Percentiles rank a stretch among this genome's conserved stretches.
phyloP scores from a whole-genome alignment of 2,797 vertebrate genomes.

The Monodelphis domestica region DNA sequence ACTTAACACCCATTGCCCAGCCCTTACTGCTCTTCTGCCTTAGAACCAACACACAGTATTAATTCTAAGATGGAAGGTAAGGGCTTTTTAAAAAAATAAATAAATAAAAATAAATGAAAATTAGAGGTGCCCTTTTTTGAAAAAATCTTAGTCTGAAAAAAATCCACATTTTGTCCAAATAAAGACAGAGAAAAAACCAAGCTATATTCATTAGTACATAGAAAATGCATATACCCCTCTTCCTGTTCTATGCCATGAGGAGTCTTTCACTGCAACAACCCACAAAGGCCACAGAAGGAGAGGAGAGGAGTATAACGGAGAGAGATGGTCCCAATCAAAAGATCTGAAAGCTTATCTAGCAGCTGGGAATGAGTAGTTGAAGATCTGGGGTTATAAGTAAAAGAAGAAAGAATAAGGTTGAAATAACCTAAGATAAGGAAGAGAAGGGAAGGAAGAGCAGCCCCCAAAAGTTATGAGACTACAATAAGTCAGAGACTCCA shows the following conservation, averaged over 20 bases:
- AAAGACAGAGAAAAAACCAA: slow-evolving; percentile 3
- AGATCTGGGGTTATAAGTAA: not conserved
- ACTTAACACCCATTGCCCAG: too few species aligned
- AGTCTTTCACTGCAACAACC: not conserved
- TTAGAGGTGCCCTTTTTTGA: not conserved
- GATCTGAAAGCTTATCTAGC: slow-evolving; percentile 33
- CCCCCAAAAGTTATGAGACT: not conserved
- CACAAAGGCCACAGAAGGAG: slow-evolving; percentile 27
- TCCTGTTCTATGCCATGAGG: not conserved
- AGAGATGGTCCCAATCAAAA: slow-evolving; percentile 23
- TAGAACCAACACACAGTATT: too few species aligned
- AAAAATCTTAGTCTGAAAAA: not conserved
- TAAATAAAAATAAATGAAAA: too few species aligned
- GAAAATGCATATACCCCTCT: not conserved
- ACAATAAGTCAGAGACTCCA: not conserved
- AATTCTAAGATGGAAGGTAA: too few species aligned
- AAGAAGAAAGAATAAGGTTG: not conserved
- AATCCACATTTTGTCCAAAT: slow-evolving; percentile 39
- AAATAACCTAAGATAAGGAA: not conserved
- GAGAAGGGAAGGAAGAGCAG: not conserved
- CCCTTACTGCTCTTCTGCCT: too few species aligned
- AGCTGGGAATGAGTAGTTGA: slow-evolving; percentile 1
- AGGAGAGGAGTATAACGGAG: not conserved
- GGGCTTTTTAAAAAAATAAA: too few species aligned
- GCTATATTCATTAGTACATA: not conserved